Conservation (phyloP, 2,888 invertebrate species). For the Dynastes maya region DNA sequence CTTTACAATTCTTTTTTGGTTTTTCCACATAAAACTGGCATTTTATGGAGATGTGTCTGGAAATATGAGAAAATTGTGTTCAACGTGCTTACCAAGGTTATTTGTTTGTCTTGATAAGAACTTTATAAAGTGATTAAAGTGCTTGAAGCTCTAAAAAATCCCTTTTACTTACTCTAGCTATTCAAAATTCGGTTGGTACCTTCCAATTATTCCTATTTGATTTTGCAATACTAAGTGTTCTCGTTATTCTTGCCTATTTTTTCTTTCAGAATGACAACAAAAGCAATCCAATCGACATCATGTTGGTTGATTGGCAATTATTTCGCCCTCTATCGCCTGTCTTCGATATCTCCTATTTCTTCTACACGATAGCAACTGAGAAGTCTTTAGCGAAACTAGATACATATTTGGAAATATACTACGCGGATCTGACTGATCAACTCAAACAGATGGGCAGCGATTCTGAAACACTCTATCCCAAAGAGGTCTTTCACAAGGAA, state of each 20-base stretch:
- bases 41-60: no score
- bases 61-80: no score
- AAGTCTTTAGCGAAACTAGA: background rate
- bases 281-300: slow-evolving; percentile 11
- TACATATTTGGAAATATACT: slow-evolving; percentile 2
- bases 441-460: slow-evolving; percentile 20
- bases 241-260: background rate
- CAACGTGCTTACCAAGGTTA: no score
- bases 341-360: slow-evolving; percentile 23
- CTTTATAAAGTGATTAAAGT: no score
- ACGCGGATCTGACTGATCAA: background rate
- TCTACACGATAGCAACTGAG: slow-evolving; percentile 13
- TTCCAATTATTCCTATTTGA: background rate
- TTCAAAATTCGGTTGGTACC: background rate
- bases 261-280: slow-evolving; percentile 11
- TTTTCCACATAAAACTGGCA: no score
- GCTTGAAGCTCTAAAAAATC: no score
- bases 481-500: slow-evolving; percentile 8
- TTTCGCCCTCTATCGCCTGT: background rate
- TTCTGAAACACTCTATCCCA: slow-evolving; percentile 14
- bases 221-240: background rate
- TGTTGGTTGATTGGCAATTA: slow-evolving; percentile 15
- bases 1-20: no score
- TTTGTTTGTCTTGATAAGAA: no score
- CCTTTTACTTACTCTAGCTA: no score